phyloP scores from a whole-genome alignment of 2,797 vertebrate species.

The Halcyon chelicuti region DNA sequence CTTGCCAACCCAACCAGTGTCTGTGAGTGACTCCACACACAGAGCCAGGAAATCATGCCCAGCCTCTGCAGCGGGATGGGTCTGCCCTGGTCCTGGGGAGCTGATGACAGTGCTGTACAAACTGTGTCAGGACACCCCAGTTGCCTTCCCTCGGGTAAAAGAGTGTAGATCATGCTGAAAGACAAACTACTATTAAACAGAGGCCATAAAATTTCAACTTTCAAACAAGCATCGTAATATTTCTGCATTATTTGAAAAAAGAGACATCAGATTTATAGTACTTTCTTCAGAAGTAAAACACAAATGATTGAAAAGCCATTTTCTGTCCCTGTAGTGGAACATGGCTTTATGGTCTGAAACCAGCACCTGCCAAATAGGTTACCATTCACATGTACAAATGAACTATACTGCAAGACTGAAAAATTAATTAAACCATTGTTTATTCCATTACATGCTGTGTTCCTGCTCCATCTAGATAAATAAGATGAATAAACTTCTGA shows the following conservation, averaged over 20 bases:
- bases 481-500: conserved; percentile 8
- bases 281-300: background rate
- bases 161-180: background rate
- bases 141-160: background rate
- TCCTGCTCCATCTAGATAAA: background rate
- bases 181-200: background rate
- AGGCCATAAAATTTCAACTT: background rate
- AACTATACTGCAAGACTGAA: background rate
- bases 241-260: background rate
- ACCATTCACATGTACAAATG: background rate
- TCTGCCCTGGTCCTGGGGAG: fast-evolving
- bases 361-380: background rate
- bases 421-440: conserved; percentile 24
- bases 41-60: fast-evolving
- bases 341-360: background rate
- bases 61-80: fast-evolving
- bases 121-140: background rate
- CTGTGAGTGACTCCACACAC: background rate
- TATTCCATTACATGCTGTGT: conserved; percentile 3
- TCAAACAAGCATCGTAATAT: background rate
- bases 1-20: background rate
- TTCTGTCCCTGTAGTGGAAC: background rate
- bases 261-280: background rate
- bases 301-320: background rate
- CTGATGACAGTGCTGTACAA: background rate